Conservation (phyloP, 2,888 invertebrate species). For the Argyra leucocephala region DNA sequence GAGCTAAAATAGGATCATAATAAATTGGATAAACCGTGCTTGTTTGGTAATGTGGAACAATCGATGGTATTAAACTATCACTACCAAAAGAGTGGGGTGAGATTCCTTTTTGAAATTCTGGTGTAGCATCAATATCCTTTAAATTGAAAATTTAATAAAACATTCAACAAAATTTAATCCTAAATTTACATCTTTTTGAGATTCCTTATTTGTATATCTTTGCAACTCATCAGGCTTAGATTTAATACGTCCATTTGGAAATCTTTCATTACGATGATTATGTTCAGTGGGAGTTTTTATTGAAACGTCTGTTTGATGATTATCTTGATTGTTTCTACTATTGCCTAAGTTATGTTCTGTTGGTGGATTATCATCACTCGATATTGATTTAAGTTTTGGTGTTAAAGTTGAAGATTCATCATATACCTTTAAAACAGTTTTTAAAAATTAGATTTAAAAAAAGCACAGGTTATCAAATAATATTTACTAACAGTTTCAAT, state of each 20-base stretch:
- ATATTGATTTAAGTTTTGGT: background rate
- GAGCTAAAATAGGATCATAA: background rate
- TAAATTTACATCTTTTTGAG: background rate
- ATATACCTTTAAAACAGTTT: background rate
- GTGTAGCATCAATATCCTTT: background rate
- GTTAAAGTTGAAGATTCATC: background rate
- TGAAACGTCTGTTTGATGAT: background rate
- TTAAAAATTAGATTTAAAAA: background rate
- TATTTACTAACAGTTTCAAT: constrained; percentile 1
- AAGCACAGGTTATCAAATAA: background rate
- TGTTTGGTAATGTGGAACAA: background rate
- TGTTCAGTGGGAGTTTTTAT: background rate
- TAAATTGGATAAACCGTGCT: background rate
- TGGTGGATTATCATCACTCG: background rate
- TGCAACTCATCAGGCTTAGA: background rate
- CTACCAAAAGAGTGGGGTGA: background rate
- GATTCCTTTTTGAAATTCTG: background rate
- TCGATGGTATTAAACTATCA: background rate
- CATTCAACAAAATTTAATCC: background rate
- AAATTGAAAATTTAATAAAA: background rate
- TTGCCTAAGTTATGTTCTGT: background rate
- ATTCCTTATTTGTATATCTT: background rate
- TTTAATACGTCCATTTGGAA: background rate
- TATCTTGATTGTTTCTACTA: background rate
- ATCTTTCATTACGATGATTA: background rate